Conservation (phyloP, 2,888 invertebrate species). For the Campoplex capitator region DNA sequence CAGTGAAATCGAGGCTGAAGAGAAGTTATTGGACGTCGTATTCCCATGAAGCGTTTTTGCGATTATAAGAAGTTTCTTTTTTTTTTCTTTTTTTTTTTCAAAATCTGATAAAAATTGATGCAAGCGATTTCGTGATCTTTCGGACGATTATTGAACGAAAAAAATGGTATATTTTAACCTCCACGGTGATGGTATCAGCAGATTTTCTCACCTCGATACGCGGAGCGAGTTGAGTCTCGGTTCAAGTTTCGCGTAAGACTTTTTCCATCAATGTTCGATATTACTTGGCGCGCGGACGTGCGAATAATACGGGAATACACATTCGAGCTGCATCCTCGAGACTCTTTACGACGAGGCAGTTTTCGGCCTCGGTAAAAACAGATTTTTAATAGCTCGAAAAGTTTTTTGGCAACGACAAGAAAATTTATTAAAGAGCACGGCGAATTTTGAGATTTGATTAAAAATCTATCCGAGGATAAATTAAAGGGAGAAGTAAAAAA, state of each 20-base stretch:
- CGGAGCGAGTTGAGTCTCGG: not conserved
- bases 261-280: conserved; percentile 68
- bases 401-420: conserved; percentile 40
- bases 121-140: not conserved
- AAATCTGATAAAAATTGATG: not conserved
- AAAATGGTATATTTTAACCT: not conserved
- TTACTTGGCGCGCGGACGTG: conserved; percentile 64
- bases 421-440: conserved; percentile 14
- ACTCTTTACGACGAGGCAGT: not conserved
- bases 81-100: not conserved
- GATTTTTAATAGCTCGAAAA: conserved; percentile 24
- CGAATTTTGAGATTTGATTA: conserved; percentile 16
- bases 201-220: conserved; percentile 9
- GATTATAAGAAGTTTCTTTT: not conserved
- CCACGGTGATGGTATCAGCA: not conserved
- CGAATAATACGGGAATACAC: conserved; percentile 57
- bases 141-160: not conserved
- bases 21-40: not conserved
- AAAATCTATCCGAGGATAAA: not conserved
- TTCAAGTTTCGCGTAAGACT: conserved; percentile 30
- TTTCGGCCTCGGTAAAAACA: not conserved
- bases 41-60: not conserved
- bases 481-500: not conserved
- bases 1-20: not conserved
- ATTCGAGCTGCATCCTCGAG: not conserved